A percentile compares a stretch with the other conserved stretches of the same genome.
Conservation (phyloP, 2,888 invertebrate species). For the Hedya salicella region DNA sequence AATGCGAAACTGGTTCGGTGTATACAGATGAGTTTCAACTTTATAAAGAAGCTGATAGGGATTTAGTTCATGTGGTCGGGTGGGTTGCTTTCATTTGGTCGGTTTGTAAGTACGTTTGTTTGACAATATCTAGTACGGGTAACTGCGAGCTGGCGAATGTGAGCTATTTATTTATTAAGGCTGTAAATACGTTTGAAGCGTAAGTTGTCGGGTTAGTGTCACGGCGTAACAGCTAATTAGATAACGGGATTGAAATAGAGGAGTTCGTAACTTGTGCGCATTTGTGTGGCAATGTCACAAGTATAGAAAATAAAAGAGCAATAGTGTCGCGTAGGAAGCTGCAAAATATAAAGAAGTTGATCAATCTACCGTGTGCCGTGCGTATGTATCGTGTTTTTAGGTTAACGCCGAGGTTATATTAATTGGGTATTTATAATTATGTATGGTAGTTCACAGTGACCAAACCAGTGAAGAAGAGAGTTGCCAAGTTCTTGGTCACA, state of each 20-base stretch:
- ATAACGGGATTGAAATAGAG: slow-evolving; percentile 5
- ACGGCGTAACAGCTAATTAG: slow-evolving; percentile 23
- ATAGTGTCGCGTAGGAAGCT: too few relatives aligned
- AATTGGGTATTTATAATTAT: too few relatives aligned
- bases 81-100: slow-evolving; percentile 33
- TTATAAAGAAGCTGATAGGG: slow-evolving; percentile 23
- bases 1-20: slow-evolving; percentile 36
- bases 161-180: slow-evolving; percentile 33
- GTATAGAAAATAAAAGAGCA: too few relatives aligned
- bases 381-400: too few relatives aligned
- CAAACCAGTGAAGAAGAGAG: too few relatives aligned
- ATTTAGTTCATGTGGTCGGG: slow-evolving; percentile 27
- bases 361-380: too few relatives aligned
- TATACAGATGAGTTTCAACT: slow-evolving; percentile 33
- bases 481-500: too few relatives aligned
- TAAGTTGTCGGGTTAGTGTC: slow-evolving; percentile 21
- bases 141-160: slow-evolving; percentile 21
- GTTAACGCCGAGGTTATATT: too few relatives aligned
- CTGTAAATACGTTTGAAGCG: slow-evolving; percentile 21
- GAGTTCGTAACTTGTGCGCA: too few relatives aligned
- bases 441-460: too few relatives aligned
- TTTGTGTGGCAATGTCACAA: too few relatives aligned
- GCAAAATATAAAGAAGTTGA: too few relatives aligned
- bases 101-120: slow-evolving; percentile 32
- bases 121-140: slow-evolving; percentile 36